Evolutionary conservation across 2,888 invertebrate species (phyloP).

Genomic region (Bellardia pandia): DNA sequence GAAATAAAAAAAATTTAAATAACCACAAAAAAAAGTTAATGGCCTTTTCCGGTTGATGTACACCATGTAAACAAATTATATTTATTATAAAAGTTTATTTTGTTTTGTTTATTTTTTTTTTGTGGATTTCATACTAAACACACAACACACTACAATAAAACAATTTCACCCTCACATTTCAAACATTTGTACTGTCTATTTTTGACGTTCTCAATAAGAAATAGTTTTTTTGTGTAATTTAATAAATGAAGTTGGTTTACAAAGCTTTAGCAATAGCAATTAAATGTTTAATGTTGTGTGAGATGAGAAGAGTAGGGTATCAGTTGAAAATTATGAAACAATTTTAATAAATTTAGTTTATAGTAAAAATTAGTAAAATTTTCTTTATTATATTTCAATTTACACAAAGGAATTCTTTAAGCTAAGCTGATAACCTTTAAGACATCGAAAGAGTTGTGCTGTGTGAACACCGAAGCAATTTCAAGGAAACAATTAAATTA

Average conservation of each 20-base stretch:
- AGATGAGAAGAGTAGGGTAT: neutral
- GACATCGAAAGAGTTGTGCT: too few relatives aligned
- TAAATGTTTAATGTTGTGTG: neutral
- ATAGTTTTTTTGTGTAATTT: neutral
- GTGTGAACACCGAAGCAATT: too few relatives aligned
- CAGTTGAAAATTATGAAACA: neutral
- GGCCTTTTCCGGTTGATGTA: constrained; percentile 58
- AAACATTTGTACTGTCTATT: neutral
- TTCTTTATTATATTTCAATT: too few relatives aligned
- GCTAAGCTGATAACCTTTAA: too few relatives aligned
- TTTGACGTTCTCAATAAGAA: constrained; percentile 1
- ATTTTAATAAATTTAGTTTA: too few relatives aligned
- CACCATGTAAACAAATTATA: constrained; percentile 22
- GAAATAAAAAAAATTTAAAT: neutral
- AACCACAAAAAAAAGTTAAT: constrained; percentile 47
- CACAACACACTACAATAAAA: neutral
- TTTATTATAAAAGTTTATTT: constrained; percentile 4
- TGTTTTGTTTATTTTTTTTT: neutral
- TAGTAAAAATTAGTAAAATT: too few relatives aligned
- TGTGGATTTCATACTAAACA: neutral
- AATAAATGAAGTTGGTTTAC: neutral
- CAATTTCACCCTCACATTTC: constrained; percentile 36
- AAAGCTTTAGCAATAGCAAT: neutral
- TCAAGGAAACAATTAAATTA: too few relatives aligned
- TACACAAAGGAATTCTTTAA: too few relatives aligned